Percentiles rank a stretch among this genome's conserved stretches.
Conservation (phyloP, 1,140 invertebrate genomes). For the Ceratoteleas bidentatus region DNA sequence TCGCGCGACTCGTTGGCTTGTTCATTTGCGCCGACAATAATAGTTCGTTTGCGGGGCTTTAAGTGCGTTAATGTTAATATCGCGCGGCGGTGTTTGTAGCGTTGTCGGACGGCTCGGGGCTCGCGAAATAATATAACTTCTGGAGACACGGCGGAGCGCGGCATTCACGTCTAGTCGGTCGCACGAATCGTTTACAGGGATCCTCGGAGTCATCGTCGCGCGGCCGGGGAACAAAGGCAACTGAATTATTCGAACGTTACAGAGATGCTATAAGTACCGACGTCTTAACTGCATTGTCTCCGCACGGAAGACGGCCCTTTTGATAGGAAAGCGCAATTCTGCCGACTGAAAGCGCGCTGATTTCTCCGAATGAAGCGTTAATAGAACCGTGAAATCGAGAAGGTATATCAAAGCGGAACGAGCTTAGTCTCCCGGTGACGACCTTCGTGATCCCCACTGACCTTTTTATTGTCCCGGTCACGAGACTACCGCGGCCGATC, state of each 20-base stretch:
- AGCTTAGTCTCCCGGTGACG: slow-evolving; percentile 35
- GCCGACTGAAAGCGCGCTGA: slow-evolving; percentile 61
- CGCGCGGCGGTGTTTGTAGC: slow-evolving; percentile 35
- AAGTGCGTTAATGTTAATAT: slow-evolving; percentile 34
- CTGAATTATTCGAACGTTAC: slow-evolving; percentile 65
- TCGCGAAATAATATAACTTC: slow-evolving; percentile 35
- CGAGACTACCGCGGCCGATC: slow-evolving; percentile 20
- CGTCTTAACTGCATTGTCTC: slow-evolving; percentile 68
- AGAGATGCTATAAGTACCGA: slow-evolving; percentile 60
- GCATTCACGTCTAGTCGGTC: slow-evolving; percentile 52
- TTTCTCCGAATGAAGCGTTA: slow-evolving; percentile 59
- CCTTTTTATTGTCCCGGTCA: slow-evolving; percentile 46
- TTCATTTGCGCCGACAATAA: slow-evolving; percentile 26
- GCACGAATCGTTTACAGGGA: slow-evolving; percentile 53
- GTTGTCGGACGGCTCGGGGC: slow-evolving; percentile 11
- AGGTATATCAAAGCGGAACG: slow-evolving; percentile 54
- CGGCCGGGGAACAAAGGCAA: slow-evolving; percentile 51
- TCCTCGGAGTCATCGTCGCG: slow-evolving; percentile 21
- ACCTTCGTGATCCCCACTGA: slow-evolving; percentile 41
- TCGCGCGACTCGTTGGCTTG: slow-evolving; percentile 17
- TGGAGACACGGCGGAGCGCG: slow-evolving; percentile 14
- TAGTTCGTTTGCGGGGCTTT: slow-evolving; percentile 14
- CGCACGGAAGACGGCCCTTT: slow-evolving; percentile 59
- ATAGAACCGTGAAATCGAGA: slow-evolving; percentile 64
- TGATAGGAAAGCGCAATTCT: slow-evolving; percentile 57